Evolutionary conservation across 2,888 invertebrate genomes (phyloP).

Genomic region (Julus scanicus): DNA sequence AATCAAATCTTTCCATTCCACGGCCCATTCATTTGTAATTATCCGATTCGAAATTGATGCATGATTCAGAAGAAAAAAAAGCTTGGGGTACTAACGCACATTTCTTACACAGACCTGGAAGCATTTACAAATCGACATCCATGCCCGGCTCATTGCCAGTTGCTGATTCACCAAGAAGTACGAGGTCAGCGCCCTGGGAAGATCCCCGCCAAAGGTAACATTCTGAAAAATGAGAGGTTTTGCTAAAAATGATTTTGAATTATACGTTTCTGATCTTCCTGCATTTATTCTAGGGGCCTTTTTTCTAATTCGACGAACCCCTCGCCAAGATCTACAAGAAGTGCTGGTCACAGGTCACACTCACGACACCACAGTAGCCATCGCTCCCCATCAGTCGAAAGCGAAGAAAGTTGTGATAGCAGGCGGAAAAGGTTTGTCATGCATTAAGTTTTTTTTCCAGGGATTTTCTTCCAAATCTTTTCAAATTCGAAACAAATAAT

Average conservation of each 20-base stretch:
- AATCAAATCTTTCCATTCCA: conserved; percentile 70
- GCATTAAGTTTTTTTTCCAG: too few relatives aligned
- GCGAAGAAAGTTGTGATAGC: conserved; percentile 60
- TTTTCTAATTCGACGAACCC: conserved; percentile 62
- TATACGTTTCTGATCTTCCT: background rate
- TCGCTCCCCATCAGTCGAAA: conserved; percentile 60
- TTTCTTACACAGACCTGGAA: conserved; percentile 10
- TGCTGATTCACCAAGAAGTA: conserved; percentile 75
- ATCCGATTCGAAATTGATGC: conserved; percentile 38
- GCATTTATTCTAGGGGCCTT: conserved; percentile 59
- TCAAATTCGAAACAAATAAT: too few relatives aligned
- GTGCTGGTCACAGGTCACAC: conserved; percentile 59
- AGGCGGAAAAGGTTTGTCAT: conserved; percentile 59
- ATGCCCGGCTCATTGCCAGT: conserved; percentile 61
- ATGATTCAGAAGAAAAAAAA: background rate
- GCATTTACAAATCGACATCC: conserved; percentile 62
- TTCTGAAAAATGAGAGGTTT: background rate
- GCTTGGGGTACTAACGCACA: conserved; percentile 54
- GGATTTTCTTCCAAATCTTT: too few relatives aligned
- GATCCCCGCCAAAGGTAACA: conserved; percentile 77
- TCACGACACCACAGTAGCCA: conserved; percentile 56
- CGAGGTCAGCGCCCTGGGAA: conserved; percentile 83
- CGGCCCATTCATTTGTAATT: conserved; percentile 71
- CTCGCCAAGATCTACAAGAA: conserved; percentile 80
- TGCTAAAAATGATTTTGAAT: background rate